These are phyloP conservation scores for Lottia gigantea DNA, from an alignment of 2,888 invertebrate genomes.

Conservation along the genomic window DNA sequence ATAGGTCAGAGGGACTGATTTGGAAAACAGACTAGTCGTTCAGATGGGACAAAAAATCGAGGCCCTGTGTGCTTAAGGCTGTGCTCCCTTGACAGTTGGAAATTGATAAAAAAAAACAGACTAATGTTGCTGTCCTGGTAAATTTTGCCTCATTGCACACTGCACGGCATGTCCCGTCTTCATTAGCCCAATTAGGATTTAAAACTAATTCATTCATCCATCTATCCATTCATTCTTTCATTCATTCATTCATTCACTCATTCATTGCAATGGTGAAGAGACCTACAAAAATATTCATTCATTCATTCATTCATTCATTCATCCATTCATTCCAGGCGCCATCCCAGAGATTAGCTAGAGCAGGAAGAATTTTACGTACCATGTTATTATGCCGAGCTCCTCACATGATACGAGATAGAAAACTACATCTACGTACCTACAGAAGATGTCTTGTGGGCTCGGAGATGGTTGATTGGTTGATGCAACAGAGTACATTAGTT, in stretches of 20 bases:
- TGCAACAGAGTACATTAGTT: slow-evolving; percentile 74
- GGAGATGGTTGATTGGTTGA: slow-evolving; percentile 84
- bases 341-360: slow-evolving; percentile 76
- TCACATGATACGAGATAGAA: slow-evolving; percentile 75
- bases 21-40: too few relatives aligned
- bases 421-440: slow-evolving; percentile 75
- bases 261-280: too few relatives aligned
- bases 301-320: neutral
- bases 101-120: too few relatives aligned
- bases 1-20: too few relatives aligned
- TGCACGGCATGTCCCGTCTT: too few relatives aligned
- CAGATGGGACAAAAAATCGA: too few relatives aligned
- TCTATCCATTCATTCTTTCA: slow-evolving; percentile 7
- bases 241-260: too few relatives aligned
- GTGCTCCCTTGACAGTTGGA: too few relatives aligned
- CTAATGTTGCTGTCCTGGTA: too few relatives aligned
- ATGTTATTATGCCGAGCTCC: slow-evolving; percentile 75
- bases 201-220: neutral
- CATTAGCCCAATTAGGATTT: neutral
- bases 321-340: slow-evolving; percentile 71
- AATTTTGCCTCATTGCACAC: too few relatives aligned
- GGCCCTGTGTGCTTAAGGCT: too few relatives aligned
- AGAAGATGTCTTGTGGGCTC: slow-evolving; percentile 78
- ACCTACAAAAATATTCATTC: too few relatives aligned
- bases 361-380: slow-evolving; percentile 79